phyloP scores from a whole-genome alignment of 1,140 invertebrate genomes.

The Bombus terrestris region DNA sequence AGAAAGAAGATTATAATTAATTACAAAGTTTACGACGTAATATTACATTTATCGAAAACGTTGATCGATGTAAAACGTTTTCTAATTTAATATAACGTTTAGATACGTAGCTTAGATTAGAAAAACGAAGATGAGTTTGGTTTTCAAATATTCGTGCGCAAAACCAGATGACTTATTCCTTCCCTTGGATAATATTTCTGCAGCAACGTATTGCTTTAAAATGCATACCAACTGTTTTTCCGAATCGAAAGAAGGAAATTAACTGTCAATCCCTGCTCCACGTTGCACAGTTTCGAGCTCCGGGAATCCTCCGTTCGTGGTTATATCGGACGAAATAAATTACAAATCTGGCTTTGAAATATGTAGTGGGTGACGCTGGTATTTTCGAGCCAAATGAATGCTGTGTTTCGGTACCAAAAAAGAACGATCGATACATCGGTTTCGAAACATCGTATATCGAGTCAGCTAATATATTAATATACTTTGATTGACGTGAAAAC shows the following conservation, averaged over 20 bases:
- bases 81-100: accelerated
- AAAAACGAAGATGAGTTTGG: background rate
- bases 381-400: constrained; percentile 1
- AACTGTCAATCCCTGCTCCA: background rate
- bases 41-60: too few relatives aligned
- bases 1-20: too few relatives aligned
- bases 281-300: background rate
- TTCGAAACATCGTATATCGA: background rate
- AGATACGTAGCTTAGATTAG: too few relatives aligned
- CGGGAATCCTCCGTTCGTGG: background rate
- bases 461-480: background rate
- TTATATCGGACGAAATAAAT: constrained; percentile 19
- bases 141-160: background rate
- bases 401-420: background rate
- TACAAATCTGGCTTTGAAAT: background rate
- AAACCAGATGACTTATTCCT: background rate
- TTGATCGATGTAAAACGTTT: too few relatives aligned
- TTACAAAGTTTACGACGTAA: too few relatives aligned
- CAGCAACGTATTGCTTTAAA: background rate
- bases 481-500: background rate
- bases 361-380: background rate
- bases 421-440: background rate
- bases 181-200: background rate
- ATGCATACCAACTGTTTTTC: constrained; percentile 1
- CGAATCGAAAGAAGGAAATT: constrained; percentile 7